Evolutionary conservation across 2,888 invertebrate genomes (phyloP).

Genomic region (Ceriagrion tenellum): DNA sequence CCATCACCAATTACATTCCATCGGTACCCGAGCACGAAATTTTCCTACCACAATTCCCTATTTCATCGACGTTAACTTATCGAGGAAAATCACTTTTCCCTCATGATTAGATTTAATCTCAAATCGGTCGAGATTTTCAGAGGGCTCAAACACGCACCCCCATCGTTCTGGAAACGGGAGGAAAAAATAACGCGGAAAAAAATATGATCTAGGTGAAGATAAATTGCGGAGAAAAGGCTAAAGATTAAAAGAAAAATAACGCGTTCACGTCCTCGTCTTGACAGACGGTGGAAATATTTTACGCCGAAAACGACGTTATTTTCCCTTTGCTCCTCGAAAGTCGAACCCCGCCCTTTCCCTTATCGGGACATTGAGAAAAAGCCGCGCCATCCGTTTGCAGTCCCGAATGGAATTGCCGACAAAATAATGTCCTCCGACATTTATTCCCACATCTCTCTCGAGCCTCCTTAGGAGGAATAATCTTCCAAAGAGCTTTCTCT

Average conservation of each 20-base stretch:
- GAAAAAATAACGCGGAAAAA: not conserved
- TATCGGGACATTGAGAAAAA: not conserved
- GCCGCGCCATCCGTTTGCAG: not conserved
- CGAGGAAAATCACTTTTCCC: not conserved
- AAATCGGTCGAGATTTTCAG: not conserved
- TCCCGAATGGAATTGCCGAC: not conserved
- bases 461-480: not conserved
- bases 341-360: conserved; percentile 12
- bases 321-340: not conserved
- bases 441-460: not conserved
- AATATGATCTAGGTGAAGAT: not conserved
- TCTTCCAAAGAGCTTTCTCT: not conserved
- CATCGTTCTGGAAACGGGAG: not conserved
- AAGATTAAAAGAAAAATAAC: not conserved
- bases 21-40: not conserved
- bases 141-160: not conserved
- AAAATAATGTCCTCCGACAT: not conserved
- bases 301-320: not conserved
- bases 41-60: not conserved
- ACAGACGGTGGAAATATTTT: not conserved
- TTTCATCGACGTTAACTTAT: not conserved
- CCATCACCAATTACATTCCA: not conserved
- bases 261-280: not conserved
- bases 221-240: not conserved
- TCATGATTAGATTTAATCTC: not conserved